Conservation (phyloP, 2,888 invertebrate species). For the Abscondita cerata region DNA sequence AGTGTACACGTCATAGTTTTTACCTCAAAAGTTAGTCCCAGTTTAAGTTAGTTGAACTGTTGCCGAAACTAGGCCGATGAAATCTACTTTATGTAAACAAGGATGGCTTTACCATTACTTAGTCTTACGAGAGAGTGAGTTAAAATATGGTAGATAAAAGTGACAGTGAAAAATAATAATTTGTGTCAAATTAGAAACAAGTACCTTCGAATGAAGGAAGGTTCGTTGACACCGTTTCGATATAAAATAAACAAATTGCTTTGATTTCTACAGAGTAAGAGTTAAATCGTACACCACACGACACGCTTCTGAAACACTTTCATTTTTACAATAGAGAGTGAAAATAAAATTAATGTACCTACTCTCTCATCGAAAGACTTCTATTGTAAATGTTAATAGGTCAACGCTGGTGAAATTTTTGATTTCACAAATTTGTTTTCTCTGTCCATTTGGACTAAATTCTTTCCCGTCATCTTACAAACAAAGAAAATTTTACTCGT, state of each 20-base stretch:
- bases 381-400: constrained; percentile 17
- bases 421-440: constrained; percentile 7
- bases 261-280: constrained; percentile 34
- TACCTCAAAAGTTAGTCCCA: constrained; percentile 43
- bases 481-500: neutral
- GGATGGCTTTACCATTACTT: constrained; percentile 24
- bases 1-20: constrained; percentile 46
- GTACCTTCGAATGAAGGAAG: constrained; percentile 34
- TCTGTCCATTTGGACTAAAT: neutral
- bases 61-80: constrained; percentile 50
- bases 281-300: constrained; percentile 32
- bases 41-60: constrained; percentile 52
- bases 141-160: constrained; percentile 36
- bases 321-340: constrained; percentile 37
- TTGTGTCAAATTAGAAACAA: constrained; percentile 40
- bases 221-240: constrained; percentile 39
- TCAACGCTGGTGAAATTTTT: constrained; percentile 11
- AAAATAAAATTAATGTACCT: constrained; percentile 28
- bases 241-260: constrained; percentile 32
- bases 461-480: neutral
- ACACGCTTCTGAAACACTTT: constrained; percentile 34
- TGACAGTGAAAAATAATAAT: constrained; percentile 44
- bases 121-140: constrained; percentile 14
- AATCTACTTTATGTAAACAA: constrained; percentile 39
- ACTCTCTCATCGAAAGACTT: constrained; percentile 13